These are phyloP conservation scores for Leontopithecus rosalia DNA, from an alignment of 2,797 vertebrate genomes.

Conservation along the genomic window DNA sequence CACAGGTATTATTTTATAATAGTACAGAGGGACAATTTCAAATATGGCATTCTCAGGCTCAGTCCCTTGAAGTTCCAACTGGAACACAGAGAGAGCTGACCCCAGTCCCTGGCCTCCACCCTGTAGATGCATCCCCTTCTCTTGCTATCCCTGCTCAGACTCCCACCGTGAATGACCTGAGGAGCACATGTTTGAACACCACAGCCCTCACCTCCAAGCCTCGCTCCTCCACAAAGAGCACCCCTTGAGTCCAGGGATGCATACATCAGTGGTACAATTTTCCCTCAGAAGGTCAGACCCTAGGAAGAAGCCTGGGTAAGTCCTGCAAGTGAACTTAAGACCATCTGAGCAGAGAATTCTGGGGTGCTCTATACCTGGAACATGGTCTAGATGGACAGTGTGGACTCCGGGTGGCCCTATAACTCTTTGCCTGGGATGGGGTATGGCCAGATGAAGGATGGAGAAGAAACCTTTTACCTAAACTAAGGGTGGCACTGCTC, in stretches of 20 bases:
- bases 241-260: too few species aligned
- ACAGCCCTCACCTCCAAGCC: not conserved
- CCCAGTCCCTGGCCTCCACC: rapidly evolving
- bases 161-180: not conserved
- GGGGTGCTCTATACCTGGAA: not conserved
- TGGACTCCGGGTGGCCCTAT: not conserved
- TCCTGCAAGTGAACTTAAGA: not conserved
- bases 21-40: not conserved
- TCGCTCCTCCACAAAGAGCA: not conserved
- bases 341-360: not conserved
- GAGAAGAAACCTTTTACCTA: not conserved
- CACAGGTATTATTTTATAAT: not conserved
- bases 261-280: not conserved
- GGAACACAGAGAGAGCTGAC: not conserved
- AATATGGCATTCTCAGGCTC: not conserved
- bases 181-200: not conserved
- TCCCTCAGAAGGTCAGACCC: not conserved
- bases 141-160: not conserved
- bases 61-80: not conserved
- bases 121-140: not conserved
- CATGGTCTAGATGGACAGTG: too few species aligned
- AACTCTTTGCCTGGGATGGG: not conserved
- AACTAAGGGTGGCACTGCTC: not conserved
- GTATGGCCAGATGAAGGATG: not conserved
- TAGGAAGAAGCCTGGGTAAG: rapidly evolving